Base-by-base conservation (phyloP, 2,797 vertebrate genomes). In the Rhinophrynus dorsalis region DNA sequence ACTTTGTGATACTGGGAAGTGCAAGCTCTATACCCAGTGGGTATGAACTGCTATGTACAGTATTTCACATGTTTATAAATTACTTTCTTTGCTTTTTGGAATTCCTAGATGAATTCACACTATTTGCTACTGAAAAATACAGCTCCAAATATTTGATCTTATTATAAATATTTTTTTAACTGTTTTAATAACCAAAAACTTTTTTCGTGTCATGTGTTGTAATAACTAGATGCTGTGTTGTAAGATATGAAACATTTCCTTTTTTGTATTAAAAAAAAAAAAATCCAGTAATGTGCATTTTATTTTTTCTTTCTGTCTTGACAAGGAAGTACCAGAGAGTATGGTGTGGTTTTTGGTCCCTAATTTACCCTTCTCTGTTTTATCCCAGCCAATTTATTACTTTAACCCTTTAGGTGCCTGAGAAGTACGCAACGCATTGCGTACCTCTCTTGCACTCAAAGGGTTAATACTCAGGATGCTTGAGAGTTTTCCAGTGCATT, bases 21-120 rank as follows among this genome's bases (percentile, higher is more conserved):
- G 30, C n/a, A 12, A 18, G 13, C 27, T 45, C 47, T 72, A 48
- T 72, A 72, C 68, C 68, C 68, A 35, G 33, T 72, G 68, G 68
- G 68, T 72, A 72, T 33, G 52, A 33, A 30, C 26, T 48, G 54
- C 68, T 48, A 57, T 54, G 20, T 58, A 37, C 7, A n/a, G n/a
- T n/a, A n/a, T 50, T 5, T 47, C 8, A 23, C 18, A 47, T 10
- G 11, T n/a, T 23, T 55, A 15, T 20, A 18, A 29, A 55, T 32
- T n/a, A 4, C 50, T 30, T 27, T 32, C 12, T 9, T 20, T 47
- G 18, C 23, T 47, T 37, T 29, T 48, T 27, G 35, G 2, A 15
- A 17, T 51, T 29, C 5, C 23, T 38, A 37, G 23, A 55, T 17
- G 51, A 24, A 32, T 8, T 27, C 6, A 37, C 20, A 37, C 17